Percentiles rank a stretch among this genome's conserved stretches.
Conservation (phyloP, 2,797 vertebrate genomes). For the Macrochelys suwanniensis region DNA sequence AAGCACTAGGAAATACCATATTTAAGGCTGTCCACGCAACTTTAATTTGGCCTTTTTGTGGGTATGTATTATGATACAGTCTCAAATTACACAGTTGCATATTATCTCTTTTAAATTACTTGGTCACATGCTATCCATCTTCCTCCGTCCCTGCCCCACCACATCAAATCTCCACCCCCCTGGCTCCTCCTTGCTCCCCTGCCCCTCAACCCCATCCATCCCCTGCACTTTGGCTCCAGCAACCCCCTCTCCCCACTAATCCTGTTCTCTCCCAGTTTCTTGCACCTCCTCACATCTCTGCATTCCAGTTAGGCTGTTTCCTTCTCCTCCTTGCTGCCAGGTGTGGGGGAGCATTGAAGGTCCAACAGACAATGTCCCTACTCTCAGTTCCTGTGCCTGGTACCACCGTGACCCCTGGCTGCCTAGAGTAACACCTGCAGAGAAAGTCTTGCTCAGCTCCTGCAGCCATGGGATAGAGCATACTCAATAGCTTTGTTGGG, state of each 20-base stretch:
- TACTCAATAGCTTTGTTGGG: background rate
- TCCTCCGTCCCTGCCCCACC: background rate
- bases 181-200: background rate
- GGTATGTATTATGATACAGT: background rate
- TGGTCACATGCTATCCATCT: no score
- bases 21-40: background rate
- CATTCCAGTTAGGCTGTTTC: background rate
- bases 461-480: background rate
- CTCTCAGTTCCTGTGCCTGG: background rate
- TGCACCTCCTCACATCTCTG: background rate
- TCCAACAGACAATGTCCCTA: background rate
- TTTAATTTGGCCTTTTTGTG: background rate
- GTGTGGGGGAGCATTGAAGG: no score
- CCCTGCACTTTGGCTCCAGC: no score
- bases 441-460: background rate
- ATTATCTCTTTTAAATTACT: background rate
- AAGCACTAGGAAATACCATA: background rate
- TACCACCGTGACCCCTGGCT: background rate
- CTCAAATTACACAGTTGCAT: background rate
- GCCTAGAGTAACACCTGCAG: background rate
- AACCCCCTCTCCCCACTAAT: background rate
- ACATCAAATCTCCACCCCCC: background rate
- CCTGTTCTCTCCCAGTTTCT: background rate
- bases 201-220: accelerated
- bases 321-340: background rate